Evolutionary conservation across 1,140 invertebrate species (phyloP).

Genomic region (Magallana ariakensis): DNA sequence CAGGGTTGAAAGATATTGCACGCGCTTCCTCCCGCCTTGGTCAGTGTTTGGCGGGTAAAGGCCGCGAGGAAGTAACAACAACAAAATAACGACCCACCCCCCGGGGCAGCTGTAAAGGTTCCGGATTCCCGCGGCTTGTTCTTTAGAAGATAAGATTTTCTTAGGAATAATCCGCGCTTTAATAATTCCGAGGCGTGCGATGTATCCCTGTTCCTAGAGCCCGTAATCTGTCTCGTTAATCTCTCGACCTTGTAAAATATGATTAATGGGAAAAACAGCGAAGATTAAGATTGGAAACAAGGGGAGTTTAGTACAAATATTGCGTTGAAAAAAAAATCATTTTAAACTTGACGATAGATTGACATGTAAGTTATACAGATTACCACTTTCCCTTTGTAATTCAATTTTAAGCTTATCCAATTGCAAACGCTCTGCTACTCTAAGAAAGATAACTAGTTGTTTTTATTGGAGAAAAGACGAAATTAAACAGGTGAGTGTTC

Average conservation of each 20-base stretch:
- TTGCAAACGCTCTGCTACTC: too few relatives aligned
- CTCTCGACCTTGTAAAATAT: slow-evolving; percentile 11
- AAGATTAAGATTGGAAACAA: background rate
- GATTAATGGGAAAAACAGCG: background rate
- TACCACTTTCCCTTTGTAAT: too few relatives aligned
- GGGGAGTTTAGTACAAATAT: background rate
- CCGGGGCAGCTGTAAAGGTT: background rate
- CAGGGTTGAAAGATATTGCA: slow-evolving; percentile 17
- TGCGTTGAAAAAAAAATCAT: too few relatives aligned
- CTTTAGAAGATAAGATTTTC: background rate
- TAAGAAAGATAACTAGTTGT: too few relatives aligned
- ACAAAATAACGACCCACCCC: background rate
- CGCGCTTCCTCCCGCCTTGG: background rate
- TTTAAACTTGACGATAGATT: too few relatives aligned
- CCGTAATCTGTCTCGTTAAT: background rate
- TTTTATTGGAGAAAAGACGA: too few relatives aligned
- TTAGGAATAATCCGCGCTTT: background rate
- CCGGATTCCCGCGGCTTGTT: background rate
- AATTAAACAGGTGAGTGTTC: too few relatives aligned
- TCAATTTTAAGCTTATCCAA: too few relatives aligned
- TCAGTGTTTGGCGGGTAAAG: background rate
- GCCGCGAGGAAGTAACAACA: background rate
- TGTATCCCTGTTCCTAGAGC: background rate
- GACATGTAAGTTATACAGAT: too few relatives aligned
- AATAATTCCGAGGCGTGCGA: background rate